phyloP scores from a whole-genome alignment of 2,113 vertebrate genomes.

The Microcebus griseorufus region DNA sequence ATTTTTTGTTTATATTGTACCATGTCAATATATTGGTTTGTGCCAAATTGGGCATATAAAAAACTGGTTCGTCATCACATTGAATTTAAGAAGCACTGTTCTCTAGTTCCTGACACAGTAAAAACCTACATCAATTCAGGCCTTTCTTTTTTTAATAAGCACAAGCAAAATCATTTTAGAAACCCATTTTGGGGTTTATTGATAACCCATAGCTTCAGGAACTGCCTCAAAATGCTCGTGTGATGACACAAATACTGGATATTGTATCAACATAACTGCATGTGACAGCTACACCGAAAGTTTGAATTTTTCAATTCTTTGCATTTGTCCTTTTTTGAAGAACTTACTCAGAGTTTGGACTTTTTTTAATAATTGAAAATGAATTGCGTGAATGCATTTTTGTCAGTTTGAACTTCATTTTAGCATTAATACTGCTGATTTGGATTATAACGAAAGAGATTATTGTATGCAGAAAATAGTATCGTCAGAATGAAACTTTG shows the following conservation, averaged over 20 bases:
- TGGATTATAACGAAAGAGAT: not conserved
- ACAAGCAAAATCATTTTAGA: not conserved
- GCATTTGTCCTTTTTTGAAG: not conserved
- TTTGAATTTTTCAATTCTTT: not conserved
- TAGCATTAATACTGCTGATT: not conserved
- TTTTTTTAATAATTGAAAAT: not conserved
- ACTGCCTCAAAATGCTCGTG: not conserved
- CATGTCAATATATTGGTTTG: not conserved
- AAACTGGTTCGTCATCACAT: not conserved
- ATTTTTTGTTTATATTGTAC: not conserved
- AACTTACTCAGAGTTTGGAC: not conserved
- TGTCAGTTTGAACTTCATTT: not conserved
- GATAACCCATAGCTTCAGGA: not conserved
- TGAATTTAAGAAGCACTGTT: not conserved
- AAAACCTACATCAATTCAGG: not conserved
- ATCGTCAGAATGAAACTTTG: not conserved
- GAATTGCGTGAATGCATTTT: not conserved
- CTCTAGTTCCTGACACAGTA: not conserved
- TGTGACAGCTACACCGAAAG: not conserved
- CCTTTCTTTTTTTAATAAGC: not conserved
- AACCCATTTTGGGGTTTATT: not conserved
- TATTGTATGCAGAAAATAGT: not conserved
- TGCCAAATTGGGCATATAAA: not conserved
- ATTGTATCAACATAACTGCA: accelerated
- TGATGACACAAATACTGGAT: too few relatives aligned